Evolutionary conservation across 1,140 invertebrate genomes (phyloP), one percentile per base, ranked within the genome.

Genomic region (Coelopa frigida): DNA sequence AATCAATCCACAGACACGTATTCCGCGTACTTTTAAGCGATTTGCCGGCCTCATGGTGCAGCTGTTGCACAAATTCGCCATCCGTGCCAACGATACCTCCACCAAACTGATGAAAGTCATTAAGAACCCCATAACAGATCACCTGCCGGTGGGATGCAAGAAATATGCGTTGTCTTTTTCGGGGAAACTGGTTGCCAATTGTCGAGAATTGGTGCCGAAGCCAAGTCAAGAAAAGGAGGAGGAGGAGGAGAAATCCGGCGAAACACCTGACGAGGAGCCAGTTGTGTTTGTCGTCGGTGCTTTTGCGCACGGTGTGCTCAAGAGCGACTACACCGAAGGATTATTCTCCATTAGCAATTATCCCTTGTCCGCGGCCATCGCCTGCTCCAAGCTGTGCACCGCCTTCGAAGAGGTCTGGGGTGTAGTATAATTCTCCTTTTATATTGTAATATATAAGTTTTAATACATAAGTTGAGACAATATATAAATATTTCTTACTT

Each of bases 31-130:
- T 11, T 99, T 95, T 65, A 96, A 98, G 66, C 78, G 96, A 64
- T 99, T 99, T 80, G 92, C 94, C 62, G 95, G 94, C 32, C 72
- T 99, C 14, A 98, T 99, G 84, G 95, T 99, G 32, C 95, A 99
- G 80, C 73, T 99, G 10, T 76, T 99, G 32, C 92, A 97, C 61
- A 97, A 97, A 73, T 87, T 94, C 60, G 83, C 82, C 48, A 89
- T 99, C 18, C 75, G 91, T 60, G 90, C 96, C 33, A 82, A 83
- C 15, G 90, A 97, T 69, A 83, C 83, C 2, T 81, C 87, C 2
- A 84, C 94, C 65, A 97, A 95, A 64, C 68, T 99, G 17, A 70
- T 99, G 36, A 96, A 95, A 78, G 89, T 98, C 5, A 96, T 99
- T 32, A 97, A 95, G 71, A 99, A 99, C 75, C 97, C 97, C 3